A percentile compares a stretch with the other conserved stretches of the same genome.
Conservation (phyloP, 2,888 invertebrate genomes). For the Pseudococcus viburni region DNA sequence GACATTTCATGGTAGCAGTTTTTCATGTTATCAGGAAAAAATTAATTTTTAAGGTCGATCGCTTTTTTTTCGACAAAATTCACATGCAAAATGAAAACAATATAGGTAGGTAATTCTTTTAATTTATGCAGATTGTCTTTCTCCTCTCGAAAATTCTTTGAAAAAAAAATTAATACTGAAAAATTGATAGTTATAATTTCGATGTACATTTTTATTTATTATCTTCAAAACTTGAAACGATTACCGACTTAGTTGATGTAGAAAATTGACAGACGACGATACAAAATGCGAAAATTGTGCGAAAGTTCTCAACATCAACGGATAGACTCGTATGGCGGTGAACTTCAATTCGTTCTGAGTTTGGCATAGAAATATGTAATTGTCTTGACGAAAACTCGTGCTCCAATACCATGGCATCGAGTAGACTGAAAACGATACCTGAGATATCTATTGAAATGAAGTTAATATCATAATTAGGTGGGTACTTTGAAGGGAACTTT, state of each 20-base stretch:
- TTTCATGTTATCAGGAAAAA: too few relatives aligned
- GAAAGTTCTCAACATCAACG: not conserved
- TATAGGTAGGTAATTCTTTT: too few relatives aligned
- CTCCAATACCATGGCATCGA: constrained; percentile 4
- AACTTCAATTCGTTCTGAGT: not conserved
- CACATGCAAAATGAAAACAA: too few relatives aligned
- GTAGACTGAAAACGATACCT: not conserved
- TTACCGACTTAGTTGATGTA: not conserved
- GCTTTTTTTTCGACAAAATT: too few relatives aligned
- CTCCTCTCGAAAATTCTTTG: too few relatives aligned
- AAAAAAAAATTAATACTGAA: too few relatives aligned
- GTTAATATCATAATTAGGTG: too few relatives aligned
- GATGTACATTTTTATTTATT: not conserved
- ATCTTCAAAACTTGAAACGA: not conserved
- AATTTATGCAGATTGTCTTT: too few relatives aligned
- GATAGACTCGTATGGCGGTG: not conserved
- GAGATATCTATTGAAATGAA: not conserved
- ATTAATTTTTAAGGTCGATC: too few relatives aligned
- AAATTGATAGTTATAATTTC: too few relatives aligned
- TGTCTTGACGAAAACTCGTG: not conserved
- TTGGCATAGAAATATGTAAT: not conserved
- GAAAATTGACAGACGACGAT: not conserved
- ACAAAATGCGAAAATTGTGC: not conserved
- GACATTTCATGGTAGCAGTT: too few relatives aligned
- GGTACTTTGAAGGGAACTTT: too few relatives aligned